Evolutionary conservation across 1,140 invertebrate genomes (phyloP), one percentile per base, ranked within the genome.

Genomic region (Plectrocnemia conspersa): DNA sequence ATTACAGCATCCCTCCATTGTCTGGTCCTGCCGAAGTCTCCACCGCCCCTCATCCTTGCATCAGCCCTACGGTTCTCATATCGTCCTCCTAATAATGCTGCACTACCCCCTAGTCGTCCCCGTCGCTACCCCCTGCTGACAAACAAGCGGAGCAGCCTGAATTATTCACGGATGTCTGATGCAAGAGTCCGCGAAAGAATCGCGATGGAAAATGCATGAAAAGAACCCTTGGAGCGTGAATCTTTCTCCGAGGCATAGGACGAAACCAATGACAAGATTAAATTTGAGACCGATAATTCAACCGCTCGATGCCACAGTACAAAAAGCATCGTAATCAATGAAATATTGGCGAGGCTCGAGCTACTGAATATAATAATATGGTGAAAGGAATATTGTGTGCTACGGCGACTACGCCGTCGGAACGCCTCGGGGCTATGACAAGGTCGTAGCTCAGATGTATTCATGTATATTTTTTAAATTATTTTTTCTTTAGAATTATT

Each of bases 141-240:
- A 52, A 52, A 52, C 50, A 52, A 52, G 22, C 36, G 42, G 50
- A 41, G 50, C 50, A 16, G 50, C 38, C 35, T 52, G 50, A 52
- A 52, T 52, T 52, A 52, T 52, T 52, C 50, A 52, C 50, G 50
- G 50, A 27, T 22, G 40, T 44, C 40, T 52, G 50, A 52, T 52
- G 50, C 50, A 52, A 50, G 47, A 50, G 47, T 50, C 47, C 47
- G 33, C 47, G 33, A 50, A 50, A 50, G 47, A 50, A 50, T 38
- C 32, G 47, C 47, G 33, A 49, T 49, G 11, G 46, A 49, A 49
- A 50, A 50, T 50, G 47, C 33, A 50, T 50, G 47, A 50, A 38
- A 50, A 35, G 47, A 38, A 9, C 25, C 47, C 25, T 2, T 38
- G 47, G 29, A 50, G 47, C 47, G 47, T 50, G 47, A 38, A 18